Percentiles rank a stretch among this genome's conserved stretches.
Conservation (phyloP, 1,140 invertebrate species). For the Drosophila baimaii region DNA sequence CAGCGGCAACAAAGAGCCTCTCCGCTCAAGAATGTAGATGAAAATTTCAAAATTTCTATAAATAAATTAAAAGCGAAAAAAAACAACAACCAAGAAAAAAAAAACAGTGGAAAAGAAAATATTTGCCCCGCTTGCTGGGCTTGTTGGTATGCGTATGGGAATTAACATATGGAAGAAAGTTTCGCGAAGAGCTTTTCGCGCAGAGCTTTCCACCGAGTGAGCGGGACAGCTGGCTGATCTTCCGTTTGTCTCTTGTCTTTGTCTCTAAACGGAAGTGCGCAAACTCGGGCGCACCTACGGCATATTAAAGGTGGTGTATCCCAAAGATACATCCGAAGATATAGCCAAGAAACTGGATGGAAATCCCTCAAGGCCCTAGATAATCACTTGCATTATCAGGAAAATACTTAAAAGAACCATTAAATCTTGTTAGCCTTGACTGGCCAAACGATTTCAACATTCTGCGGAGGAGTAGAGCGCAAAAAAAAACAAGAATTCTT, state of each 20-base stretch:
- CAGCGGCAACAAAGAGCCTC: conserved; percentile 42
- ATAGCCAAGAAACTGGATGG: neutral
- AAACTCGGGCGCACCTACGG: conserved; percentile 62
- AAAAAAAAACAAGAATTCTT: conserved; percentile 45
- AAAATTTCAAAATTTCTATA: conserved; percentile 81
- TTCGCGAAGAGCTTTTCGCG: conserved; percentile 38
- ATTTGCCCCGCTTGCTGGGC: conserved; percentile 50
- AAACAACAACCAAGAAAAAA: conserved; percentile 8
- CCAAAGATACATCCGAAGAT: conserved; percentile 2
- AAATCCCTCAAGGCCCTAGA: neutral
- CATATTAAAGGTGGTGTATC: conserved; percentile 1
- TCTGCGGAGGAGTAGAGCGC: conserved; percentile 33
- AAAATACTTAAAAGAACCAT: neutral
- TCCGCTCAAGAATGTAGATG: conserved; percentile 73
- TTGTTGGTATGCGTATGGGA: conserved; percentile 49
- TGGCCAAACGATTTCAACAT: conserved; percentile 55
- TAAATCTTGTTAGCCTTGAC: conserved; percentile 47
- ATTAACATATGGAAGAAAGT: conserved; percentile 77
- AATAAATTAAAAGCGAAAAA: conserved; percentile 59
- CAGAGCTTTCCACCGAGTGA: conserved; percentile 47
- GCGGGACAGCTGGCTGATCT: conserved; percentile 55
- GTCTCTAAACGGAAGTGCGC: conserved; percentile 54
- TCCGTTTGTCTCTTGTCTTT: conserved; percentile 16
- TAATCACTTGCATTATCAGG: conserved; percentile 1
- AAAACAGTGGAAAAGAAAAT: conserved; percentile 46